Evolutionary conservation across 1,140 invertebrate genomes (phyloP), one percentile per base, ranked within the genome.

Genomic region (Uloborus diversus): DNA sequence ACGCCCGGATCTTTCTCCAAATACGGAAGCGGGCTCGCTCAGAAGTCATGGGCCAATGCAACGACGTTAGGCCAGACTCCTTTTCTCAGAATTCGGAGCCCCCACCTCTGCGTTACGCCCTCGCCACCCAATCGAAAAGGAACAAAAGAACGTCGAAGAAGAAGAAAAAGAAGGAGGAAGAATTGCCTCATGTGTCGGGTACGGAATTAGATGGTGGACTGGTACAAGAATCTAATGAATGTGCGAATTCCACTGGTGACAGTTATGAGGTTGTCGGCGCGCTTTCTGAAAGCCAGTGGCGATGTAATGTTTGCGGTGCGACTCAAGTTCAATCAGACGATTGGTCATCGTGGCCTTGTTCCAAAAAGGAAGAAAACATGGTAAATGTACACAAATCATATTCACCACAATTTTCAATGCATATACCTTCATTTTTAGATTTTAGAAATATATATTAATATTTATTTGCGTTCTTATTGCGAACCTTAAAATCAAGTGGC

Each of bases 1-100:
- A 90, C 79, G 87, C 85, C 11, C 86, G 88, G 82, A 89, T 90
- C 33, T 90, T 89, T 82, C 85, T 86, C 66, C 88, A 89, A 78
- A 90, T 90, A 25, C 85, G 88, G 32, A 86, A 88, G 70, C 81
- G 89, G 7, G 88, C 87, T 0, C 84, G 86, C 66, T 85, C 88
- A 62, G 88, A 88, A 70, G 82, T 87, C 7, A 37, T 78, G 30
- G 35, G 35, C 27, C 23, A 49, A 4, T 78, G 73, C 49, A 78
- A 62, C 7, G 30, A 62, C 14, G 27, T 76, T 17, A 27, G 37
- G 17, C 56, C 57, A 2, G 53, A 70, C 28, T 71, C 73, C 11
- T 65, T 37, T 33, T 78, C 73, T 1, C 47, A 47, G 4, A 47
- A 71, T 20, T 71, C 71, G 0, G 59, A 69, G 30, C 68, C 53